Evolutionary conservation across 2,797 vertebrate species (phyloP).

Genomic region (Hozukius guyotensis): DNA sequence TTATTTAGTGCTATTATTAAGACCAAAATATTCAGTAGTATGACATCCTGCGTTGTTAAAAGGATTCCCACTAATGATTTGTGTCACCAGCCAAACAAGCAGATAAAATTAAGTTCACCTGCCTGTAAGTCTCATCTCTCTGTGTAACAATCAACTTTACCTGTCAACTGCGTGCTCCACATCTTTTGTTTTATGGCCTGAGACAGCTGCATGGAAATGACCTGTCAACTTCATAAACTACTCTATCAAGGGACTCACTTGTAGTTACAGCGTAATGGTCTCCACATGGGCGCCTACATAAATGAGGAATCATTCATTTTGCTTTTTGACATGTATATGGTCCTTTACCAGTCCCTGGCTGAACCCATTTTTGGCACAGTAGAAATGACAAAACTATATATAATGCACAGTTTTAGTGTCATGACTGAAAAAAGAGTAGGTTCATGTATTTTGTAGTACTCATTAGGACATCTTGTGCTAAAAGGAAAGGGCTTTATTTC

Average conservation of each 20-base stretch:
- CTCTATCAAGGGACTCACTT: constrained; percentile 40
- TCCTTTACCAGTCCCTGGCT: background rate
- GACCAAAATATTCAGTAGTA: background rate
- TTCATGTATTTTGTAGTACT: background rate
- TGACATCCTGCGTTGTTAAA: background rate
- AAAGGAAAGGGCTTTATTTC: background rate
- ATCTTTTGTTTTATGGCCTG: constrained; percentile 49
- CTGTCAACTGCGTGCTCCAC: constrained; percentile 41
- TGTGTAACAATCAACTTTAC: constrained; percentile 23
- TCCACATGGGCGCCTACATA: constrained; percentile 24
- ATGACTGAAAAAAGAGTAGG: background rate
- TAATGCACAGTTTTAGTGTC: background rate
- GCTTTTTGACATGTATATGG: background rate
- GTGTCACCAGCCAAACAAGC: constrained; percentile 18
- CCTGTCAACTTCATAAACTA: constrained; percentile 55
- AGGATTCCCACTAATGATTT: background rate
- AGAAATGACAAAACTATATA: background rate
- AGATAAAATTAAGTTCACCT: constrained; percentile 9
- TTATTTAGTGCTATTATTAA: background rate
- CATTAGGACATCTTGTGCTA: background rate
- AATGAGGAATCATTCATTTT: constrained; percentile 23
- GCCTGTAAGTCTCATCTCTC: constrained; percentile 7
- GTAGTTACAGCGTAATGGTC: constrained; percentile 25
- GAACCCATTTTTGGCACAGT: background rate
- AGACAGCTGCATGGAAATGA: constrained; percentile 65